Base-by-base conservation (phyloP, 2,888 invertebrate genomes). In the Agonum fuliginosum region DNA sequence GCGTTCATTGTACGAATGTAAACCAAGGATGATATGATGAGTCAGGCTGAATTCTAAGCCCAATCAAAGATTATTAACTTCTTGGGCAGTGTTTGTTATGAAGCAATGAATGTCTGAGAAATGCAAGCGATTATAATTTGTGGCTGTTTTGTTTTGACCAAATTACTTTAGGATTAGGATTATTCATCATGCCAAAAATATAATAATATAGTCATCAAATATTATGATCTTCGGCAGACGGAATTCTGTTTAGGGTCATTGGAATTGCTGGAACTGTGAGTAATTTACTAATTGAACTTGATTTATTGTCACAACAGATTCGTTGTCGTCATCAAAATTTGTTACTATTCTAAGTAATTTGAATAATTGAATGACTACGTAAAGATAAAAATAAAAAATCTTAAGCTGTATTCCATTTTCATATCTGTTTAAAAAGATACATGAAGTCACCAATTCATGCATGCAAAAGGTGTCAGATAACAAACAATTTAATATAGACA, bases 1-100 rank as follows among this genome's bases (percentile, higher is more conserved):
- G 58, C 58, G 58, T 62, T 62, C 58, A 62, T 62, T 62, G 58
- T 62, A 46, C n/a, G n/a, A n/a, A n/a, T n/a, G n/a, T n/a, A n/a
- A n/a, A n/a, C 46, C 46, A 46, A 46, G 46, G 27, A 30, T 27
- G 30, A 30, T 8, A 30, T 30, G 30, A 62, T 62, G 58, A 62
- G 58, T 62, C 58, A 62, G 58, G 24, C 10, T 46, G 17, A 17
- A 46, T 46, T 46, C 46, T 17, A 2, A 17, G 6, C 17, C 19
- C 14, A 62, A 62, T 62, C 58, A 62, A 30, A 62, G 58, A 62
- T 17, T 62, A 62, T 62, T 62, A 62, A 62, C 27, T 30, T 62
- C 30, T 62, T 62, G 4, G 48, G 19, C 14, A n/a, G 30, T 14
- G 17, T n/a, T n/a, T n/a, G n/a, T n/a, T n/a, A n/a, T n/a, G n/a